Conservation (phyloP, 2,888 invertebrate species). For the Prostheceraeus crozeri region DNA sequence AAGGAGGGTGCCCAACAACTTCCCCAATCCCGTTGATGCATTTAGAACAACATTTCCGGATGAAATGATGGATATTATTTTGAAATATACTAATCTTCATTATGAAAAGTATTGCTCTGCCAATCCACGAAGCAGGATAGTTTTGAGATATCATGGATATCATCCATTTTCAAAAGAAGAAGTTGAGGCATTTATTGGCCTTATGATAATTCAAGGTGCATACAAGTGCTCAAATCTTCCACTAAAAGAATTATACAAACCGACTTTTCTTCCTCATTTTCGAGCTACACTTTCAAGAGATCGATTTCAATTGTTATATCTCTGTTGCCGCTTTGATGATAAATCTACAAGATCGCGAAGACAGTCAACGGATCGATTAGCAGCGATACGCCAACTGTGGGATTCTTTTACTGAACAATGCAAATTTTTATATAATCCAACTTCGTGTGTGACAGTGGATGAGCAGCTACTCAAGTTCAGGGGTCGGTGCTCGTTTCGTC, state of each 20-base stretch:
- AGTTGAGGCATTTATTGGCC: background rate
- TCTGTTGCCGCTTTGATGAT: background rate
- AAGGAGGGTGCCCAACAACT: too few species aligned
- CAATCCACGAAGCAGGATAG: constrained; percentile 1
- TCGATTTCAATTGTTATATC: constrained; percentile 7
- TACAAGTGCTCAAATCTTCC: constrained; percentile 15
- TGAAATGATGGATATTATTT: too few species aligned
- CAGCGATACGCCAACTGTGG: background rate
- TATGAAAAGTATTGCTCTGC: background rate
- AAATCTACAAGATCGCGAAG: background rate
- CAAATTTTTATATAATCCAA: constrained; percentile 13
- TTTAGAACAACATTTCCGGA: constrained; percentile 12
- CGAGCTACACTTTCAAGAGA: constrained; percentile 1
- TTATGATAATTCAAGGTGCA: background rate
- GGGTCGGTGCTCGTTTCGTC: constrained; percentile 2
- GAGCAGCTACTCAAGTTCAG: constrained; percentile 9
- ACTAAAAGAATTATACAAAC: constrained; percentile 14
- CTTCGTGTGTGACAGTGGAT: constrained; percentile 18
- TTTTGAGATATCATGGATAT: background rate
- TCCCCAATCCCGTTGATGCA: constrained; percentile 15
- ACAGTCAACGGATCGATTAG: background rate
- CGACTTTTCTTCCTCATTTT: constrained; percentile 6
- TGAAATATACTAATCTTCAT: too few species aligned
- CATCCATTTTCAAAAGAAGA: background rate
- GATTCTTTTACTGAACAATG: background rate